Base-by-base conservation (phyloP, 2,888 invertebrate species). In the Oligia strigilis region DNA sequence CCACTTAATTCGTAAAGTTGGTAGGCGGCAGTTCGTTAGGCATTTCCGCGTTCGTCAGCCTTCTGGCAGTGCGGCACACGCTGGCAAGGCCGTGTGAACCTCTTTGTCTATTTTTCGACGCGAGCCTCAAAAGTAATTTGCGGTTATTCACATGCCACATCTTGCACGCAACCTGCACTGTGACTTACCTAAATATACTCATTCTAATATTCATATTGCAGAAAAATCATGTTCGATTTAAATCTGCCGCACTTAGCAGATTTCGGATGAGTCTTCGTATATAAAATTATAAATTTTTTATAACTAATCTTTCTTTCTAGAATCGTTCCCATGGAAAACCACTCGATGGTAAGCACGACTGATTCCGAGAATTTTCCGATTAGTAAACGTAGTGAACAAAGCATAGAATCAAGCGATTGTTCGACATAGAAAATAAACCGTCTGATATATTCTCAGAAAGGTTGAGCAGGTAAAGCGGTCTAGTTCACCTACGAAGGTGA, bases 61-160 rank as follows among this genome's bases (percentile, higher is more conserved):
- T 93, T 91, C 93, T 92, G 91, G 88, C 92, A 90, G 92, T 92
- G 91, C 92, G 93, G 94, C 95, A 93, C 94, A 94, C 94, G 93
- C 92, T 91, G 83, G 85, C 96, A 96, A 96, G 96, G 96, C 93
- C 96, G 93, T 95, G 94, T 93, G 95, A 95, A 95, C 95, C 93
- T 96, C 96, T 96, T 96, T 97, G 96, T 96, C 94, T 96, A 91
- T 93, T 93, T 93, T 93, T 92, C 90, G 89, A 92, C 90, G 91
- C 90, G 88, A 88, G 80, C 82, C 77, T 85, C 78, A 81, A 85
- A 87, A 87, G 75, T 87, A 84, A 85, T 89, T 86, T 88, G 86
- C 85, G 83, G 89, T 90, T 90, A 87, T 88, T 89, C 89, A 90
- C 84, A 86, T 88, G 81, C 72, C 74, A 77, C 80, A 55, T 79